phyloP scores from a whole-genome alignment of 1,140 invertebrate species.

The Platyura marginata region DNA sequence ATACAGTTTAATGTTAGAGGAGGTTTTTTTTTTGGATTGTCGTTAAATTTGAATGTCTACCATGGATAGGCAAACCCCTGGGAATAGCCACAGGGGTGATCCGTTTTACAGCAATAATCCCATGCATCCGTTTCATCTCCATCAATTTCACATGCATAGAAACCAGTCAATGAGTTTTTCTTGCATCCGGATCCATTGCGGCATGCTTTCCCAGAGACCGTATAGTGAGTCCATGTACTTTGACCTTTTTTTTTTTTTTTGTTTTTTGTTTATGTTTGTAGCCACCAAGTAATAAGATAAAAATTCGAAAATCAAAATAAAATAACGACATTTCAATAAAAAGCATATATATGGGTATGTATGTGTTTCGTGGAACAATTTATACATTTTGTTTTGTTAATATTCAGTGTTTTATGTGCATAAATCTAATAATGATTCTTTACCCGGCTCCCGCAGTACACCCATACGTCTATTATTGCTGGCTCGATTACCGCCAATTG shows the following conservation, averaged over 20 bases:
- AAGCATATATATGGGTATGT: too few species aligned
- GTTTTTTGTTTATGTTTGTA: too few species aligned
- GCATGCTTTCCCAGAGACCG: slow-evolving; percentile 58
- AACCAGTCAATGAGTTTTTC: slow-evolving; percentile 47
- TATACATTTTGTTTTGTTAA: too few species aligned
- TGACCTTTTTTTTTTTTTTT: slow-evolving; percentile 14
- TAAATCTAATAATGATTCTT: slow-evolving; percentile 21
- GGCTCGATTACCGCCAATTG: slow-evolving; percentile 18
- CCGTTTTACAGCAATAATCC: slow-evolving; percentile 67
- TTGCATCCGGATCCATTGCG: slow-evolving; percentile 45
- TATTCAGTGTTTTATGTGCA: too few species aligned
- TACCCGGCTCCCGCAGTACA: slow-evolving; percentile 25
- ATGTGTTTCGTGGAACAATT: too few species aligned
- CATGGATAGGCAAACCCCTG: slow-evolving; percentile 57
- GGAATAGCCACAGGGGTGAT: slow-evolving; percentile 61
- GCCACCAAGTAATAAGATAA: too few species aligned
- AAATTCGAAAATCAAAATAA: too few species aligned
- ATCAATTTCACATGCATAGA: slow-evolving; percentile 61
- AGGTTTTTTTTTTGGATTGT: not conserved
- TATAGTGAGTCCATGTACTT: slow-evolving; percentile 46
- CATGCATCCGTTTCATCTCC: slow-evolving; percentile 44
- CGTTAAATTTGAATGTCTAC: slow-evolving; percentile 22
- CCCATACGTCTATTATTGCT: slow-evolving; percentile 24
- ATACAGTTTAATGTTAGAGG: too few species aligned
- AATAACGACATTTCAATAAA: too few species aligned